Base-by-base conservation (phyloP, 2,797 vertebrate species). In the Lindbergichthys nudifrons region DNA sequence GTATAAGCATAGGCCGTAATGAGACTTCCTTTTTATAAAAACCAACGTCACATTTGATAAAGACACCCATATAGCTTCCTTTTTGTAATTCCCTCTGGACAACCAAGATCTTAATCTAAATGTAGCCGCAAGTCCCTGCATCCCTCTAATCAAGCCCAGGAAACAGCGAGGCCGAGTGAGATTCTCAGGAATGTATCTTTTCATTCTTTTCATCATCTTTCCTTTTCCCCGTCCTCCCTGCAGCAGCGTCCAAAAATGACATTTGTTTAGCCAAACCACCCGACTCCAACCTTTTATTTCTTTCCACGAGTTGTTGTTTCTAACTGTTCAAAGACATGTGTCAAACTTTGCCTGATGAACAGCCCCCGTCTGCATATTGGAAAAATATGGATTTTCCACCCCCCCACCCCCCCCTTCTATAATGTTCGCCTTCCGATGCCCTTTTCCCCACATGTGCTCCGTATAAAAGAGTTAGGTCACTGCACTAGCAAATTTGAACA, bases 101-200 rank as follows among this genome's bases (percentile, higher is more conserved):
- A 65, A 73, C 73, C 0, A 0, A 77, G 87, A 92, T 93, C 79
- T 84, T 85, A 84, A 92, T 94, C 93, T 89, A 71, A 81, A 88
- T 76, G 83, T 60, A 51, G 71, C 77, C 80, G 39, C 84, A 67
- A 86, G 82, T 81, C 80, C 11, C 78, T 79, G 72, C 81, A 42
- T 83, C 81, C 80, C 84, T 92, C 87, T 93, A 93, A 94, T 94
- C 93, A 93, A 84, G 92, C 65, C 69, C 89, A 85, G 91, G 91
- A 92, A 92, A 80, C 85, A 54, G 70, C 5, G 47, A 81, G 46
- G 72, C 83, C 84, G 83, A 88, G 80, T 89, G 73, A 41, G 57
- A 79, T 68, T 77, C 79, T 65, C 45, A 81, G 82, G 88, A 90
- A 91, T 92, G 90, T 61, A 57, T 89, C 81, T 77, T 78, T 81